Evolutionary conservation across 2,888 invertebrate species (phyloP), one percentile per base, ranked within the genome.

Genomic region (Drosophila antonietae): DNA sequence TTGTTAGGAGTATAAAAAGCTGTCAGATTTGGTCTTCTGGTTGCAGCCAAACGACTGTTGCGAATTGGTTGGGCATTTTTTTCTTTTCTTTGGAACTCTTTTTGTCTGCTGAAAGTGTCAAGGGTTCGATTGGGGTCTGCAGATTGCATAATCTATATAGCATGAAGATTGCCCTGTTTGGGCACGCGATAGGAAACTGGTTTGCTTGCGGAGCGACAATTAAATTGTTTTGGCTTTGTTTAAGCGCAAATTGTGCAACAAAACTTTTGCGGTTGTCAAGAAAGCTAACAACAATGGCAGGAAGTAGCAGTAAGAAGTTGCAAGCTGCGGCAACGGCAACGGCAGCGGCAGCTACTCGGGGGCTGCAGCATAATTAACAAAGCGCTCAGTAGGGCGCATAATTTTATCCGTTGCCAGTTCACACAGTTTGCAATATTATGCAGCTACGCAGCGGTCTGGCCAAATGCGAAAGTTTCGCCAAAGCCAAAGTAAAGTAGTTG

Each of bases 191-290:
- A 46, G 56, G 35, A 61, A 63, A 41, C 59, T 44, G 49, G 72
- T 57, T 69, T 69, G 66, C 72, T 68, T 73, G 68, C 64, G 72
- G 49, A 68, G 83, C 80, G 81, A 81, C 85, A 86, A 86, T 86
- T 86, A 87, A 86, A 83, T 85, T 86, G 83, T 86, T 87, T 80
- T 87, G 83, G 85, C 81, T 87, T 87, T 81, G 83, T 83, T 85
- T 83, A 72, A 85, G 80, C 78, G 73, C 73, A 85, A 86, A 83
- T 86, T 87, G 83, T 83, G 86, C 86, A 84, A 84, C 85, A 83
- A 83, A 83, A 83, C 73, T 85, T 83, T 85, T 78, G 83, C 76
- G 83, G 86, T 77, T 73, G 74, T 69, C 59, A 73, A 76, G 61
- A 72, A 78, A 76, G 64, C 70, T 47, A 71, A 72, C 76, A 62